These are phyloP conservation scores for Trachemys scripta DNA, from an alignment of 2,113 vertebrate genomes.

Conservation along the genomic window DNA sequence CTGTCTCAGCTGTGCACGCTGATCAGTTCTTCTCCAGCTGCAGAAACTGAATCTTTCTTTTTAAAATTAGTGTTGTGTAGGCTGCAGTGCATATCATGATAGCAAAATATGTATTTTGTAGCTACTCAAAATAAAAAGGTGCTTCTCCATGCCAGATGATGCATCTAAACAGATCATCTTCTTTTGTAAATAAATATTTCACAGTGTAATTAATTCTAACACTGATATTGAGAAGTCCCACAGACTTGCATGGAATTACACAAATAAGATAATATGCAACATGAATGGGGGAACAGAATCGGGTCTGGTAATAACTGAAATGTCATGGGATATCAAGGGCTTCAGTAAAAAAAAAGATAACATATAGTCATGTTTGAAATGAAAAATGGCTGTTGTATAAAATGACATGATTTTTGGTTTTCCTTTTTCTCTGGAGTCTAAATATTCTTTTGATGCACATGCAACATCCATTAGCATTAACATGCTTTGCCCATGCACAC, in stretches of 20 bases:
- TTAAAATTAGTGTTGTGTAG: constrained; percentile 31
- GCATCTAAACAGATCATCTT: neutral
- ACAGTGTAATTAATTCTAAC: neutral
- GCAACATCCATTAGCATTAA: neutral
- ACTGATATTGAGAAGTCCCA: neutral
- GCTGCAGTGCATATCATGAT: neutral
- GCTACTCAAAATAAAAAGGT: neutral
- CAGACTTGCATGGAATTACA: neutral
- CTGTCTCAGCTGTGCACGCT: constrained; percentile 62
- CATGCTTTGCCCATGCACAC: neutral
- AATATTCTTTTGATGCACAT: neutral
- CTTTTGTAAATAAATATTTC: neutral
- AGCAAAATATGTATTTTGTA: neutral
- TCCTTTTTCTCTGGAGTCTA: neutral
- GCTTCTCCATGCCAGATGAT: neutral
- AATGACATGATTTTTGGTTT: neutral
- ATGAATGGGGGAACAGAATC: neutral
- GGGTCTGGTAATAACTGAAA: neutral
- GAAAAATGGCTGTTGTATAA: neutral
- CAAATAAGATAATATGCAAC: neutral
- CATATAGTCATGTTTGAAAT: neutral
- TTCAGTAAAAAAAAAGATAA: neutral
- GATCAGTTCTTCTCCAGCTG: constrained; percentile 42
- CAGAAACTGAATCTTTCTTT: constrained; percentile 47
- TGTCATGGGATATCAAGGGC: neutral